Percentiles rank a stretch among this genome's conserved stretches.
Evolutionary conservation across 2,113 vertebrate genomes (phyloP).

Genomic region (Chiloscyllium plagiosum): DNA sequence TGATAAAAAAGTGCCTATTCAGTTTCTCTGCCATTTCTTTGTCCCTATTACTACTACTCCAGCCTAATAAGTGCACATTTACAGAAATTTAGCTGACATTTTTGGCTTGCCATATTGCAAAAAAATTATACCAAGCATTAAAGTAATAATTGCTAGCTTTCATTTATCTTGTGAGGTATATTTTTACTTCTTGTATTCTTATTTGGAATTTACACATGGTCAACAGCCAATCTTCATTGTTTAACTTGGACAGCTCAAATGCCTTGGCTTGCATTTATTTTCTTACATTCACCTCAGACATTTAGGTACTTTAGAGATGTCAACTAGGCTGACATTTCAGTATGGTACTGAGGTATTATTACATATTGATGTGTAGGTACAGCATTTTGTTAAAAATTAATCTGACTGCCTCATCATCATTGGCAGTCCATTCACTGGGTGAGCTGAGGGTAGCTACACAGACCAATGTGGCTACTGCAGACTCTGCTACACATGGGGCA

Average conservation of each 20-base stretch:
- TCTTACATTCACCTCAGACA: neutral
- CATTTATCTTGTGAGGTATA: neutral
- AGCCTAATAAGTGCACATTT: too few species aligned
- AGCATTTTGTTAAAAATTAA: neutral
- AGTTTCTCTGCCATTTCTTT: too few species aligned
- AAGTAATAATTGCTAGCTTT: constrained; percentile 11
- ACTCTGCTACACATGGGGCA: too few species aligned
- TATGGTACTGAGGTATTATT: neutral
- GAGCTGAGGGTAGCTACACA: too few species aligned
- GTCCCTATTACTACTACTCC: too few species aligned
- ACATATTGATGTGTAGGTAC: neutral
- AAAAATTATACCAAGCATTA: neutral
- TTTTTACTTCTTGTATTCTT: neutral
- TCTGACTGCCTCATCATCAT: neutral
- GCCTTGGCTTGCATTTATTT: neutral
- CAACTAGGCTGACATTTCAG: neutral
- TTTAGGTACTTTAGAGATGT: neutral
- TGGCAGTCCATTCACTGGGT: too few species aligned
- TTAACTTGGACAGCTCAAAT: too few species aligned
- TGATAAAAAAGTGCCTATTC: too few species aligned
- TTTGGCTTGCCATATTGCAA: neutral
- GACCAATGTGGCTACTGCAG: too few species aligned
- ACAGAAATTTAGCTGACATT: neutral
- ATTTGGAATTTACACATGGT: neutral
- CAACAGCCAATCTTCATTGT: neutral